Evolutionary conservation across 92 coral and sea anemone genomes (phyloP), one percentile per base, ranked within the genome.

Genomic region (Palythoa caribaeorum): DNA sequence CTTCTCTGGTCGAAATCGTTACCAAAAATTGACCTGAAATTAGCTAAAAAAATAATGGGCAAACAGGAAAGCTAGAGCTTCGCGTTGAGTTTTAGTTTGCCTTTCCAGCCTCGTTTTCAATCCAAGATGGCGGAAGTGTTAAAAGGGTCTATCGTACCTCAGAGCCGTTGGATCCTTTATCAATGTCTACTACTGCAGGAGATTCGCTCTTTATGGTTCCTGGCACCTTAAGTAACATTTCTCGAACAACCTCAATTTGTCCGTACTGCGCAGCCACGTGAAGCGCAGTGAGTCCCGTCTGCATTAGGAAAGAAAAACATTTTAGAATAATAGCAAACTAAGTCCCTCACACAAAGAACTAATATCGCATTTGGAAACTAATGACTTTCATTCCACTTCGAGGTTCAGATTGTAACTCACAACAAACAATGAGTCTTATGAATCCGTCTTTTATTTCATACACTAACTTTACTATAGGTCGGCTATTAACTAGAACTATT

Each of bases 261-360:
- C 98, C 98, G 74, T 93, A 95, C 51, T 93, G 96, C 0, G 99
- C 99, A 6, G 99, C 99, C 38, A 96, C 95, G 77, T 96, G 99
- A 5, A 96, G 94, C 8, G 99, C 99, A 38, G 99, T 92, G 21
- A 96, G 83, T 51, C 99, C 99, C 39, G 99, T 96, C 99, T 96
- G 44, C 39, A 3, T 35, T 13, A 63, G 28, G 66, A 59, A 78
- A 47, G 50, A 20, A n/a, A 63, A 38, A 38, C 35, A 57, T 12
- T 10, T 2, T 3, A 40, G 20, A 4, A 20, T 60, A 1, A 40
- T 5, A 28, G 28, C 28, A 28, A 28, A 28, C 28, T 28, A 28
- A 28, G 28, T 28, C 28, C 28, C 0, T 28, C 28, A 28, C 28
- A 28, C 28, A 28, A 28, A 28, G 28, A 28, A 28, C 28, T 28